Base-by-base conservation (phyloP, 2,113 vertebrate genomes). In the Mormyrus lacerda region DNA sequence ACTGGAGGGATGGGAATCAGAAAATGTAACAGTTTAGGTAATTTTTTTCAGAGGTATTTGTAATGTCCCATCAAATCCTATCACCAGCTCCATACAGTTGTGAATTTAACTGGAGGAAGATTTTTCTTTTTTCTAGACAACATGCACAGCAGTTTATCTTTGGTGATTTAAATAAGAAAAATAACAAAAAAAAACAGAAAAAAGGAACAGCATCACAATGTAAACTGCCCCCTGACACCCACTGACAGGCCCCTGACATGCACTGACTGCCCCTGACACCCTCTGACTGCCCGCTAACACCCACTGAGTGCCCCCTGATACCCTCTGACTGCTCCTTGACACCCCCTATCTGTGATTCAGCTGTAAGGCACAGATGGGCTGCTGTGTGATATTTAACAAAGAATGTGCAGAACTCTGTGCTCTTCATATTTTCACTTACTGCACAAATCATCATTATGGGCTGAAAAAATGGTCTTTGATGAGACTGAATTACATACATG, bases 321-420 rank as follows among this genome's bases (percentile, higher is more conserved):
- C 53, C 53, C 21, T 7, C 53, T 6, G 53, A 21, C 8, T 61
- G 58, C 58, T 1, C 61, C n/a, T 4, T 73, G 53, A 61, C 4
- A 87, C 53, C 86, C 39, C 6, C 53, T 24, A 3, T 61, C 53
- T 44, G 51, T 87, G 51, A 87, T 55, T 39, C 51, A 87, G 27
- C 51, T 87, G 82, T 87, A 87, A 87, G 50, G 31, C 86, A 87
- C 31, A 42, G 86, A 61, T 87, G 51, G 51, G 15, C 13, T 47
- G 15, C 21, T 24, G 24, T 47, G 39, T 19, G 15, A n/a, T 47
- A 44, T 47, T 84, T 10, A 84, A 44, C 19, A 84, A 39, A 84
- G 19, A 44, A 47, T 84, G 19, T 84, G 3, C 19, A 42, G 44
- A 84, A 13, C 19, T 47, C 45, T 42, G 15, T 79, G 35, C 19